Evolutionary conservation across 1,140 invertebrate species (phyloP).

Genomic region (Phocides pigmalion): DNA sequence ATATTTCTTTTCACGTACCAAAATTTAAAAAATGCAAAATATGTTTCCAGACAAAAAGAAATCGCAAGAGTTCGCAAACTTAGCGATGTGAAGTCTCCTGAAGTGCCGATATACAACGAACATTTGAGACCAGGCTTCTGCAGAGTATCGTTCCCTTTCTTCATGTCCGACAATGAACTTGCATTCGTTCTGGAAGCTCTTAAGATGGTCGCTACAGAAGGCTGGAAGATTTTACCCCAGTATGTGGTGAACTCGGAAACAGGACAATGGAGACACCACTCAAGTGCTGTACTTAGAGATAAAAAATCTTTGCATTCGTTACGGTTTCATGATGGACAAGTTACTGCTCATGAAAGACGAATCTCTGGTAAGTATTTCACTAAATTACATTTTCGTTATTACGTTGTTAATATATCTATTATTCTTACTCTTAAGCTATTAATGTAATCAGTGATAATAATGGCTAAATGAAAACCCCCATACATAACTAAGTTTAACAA

Average conservation of each 20-base stretch:
- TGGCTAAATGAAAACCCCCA: no score
- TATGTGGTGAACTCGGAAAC: conserved; percentile 94
- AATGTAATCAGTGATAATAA: no score
- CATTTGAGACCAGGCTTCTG: conserved; percentile 94
- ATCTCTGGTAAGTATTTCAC: conserved; percentile 80
- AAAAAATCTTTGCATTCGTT: conserved; percentile 93
- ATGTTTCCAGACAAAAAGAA: conserved; percentile 72
- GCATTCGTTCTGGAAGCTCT: conserved; percentile 93
- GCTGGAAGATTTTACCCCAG: conserved; percentile 95
- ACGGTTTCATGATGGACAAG: conserved; percentile 90
- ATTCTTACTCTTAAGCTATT: no score
- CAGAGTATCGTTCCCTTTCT: conserved; percentile 93
- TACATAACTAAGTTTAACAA: no score
- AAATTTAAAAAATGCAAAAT: conserved; percentile 8
- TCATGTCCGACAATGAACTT: conserved; percentile 91
- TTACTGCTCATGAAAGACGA: conserved; percentile 88
- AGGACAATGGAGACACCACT: conserved; percentile 94
- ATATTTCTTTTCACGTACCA: no score
- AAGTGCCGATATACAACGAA: conserved; percentile 84
- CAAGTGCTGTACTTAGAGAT: conserved; percentile 91
- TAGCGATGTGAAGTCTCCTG: conserved; percentile 70
- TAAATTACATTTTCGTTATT: conserved; percentile 8
- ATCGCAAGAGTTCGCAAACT: conserved; percentile 69
- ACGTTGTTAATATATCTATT: no score
- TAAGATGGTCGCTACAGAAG: conserved; percentile 94